phyloP scores from a whole-genome alignment of 2,888 invertebrate species.

The Dione vanillae region DNA sequence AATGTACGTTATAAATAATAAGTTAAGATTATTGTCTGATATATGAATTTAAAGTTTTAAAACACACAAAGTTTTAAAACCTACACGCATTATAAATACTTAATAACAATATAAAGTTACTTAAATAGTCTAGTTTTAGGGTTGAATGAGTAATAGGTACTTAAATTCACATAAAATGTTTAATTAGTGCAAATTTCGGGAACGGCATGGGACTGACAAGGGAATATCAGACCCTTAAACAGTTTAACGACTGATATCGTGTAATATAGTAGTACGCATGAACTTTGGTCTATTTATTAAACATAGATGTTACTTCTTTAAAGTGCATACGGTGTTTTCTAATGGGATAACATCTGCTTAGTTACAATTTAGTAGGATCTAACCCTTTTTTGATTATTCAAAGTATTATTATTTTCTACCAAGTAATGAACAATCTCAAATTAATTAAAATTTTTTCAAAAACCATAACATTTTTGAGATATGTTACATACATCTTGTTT shows the following conservation, averaged over 20 bases:
- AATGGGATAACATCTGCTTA: not conserved
- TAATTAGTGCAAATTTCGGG: slow-evolving; percentile 14
- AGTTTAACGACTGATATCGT: slow-evolving; percentile 9
- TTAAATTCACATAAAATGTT: slow-evolving; percentile 2
- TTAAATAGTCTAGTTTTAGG: not conserved
- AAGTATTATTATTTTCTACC: too few relatives aligned
- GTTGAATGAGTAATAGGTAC: slow-evolving; percentile 5
- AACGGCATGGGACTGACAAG: slow-evolving; percentile 22
- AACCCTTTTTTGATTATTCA: not conserved
- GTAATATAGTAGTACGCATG: slow-evolving; percentile 9
- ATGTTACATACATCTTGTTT: too few relatives aligned
- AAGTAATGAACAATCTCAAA: too few relatives aligned
- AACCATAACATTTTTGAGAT: too few relatives aligned
- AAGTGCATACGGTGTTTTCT: not conserved
- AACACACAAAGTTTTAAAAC: not conserved
- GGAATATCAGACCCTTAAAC: slow-evolving; percentile 6
- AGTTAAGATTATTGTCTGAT: too few relatives aligned
- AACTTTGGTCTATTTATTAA: slow-evolving; percentile 13
- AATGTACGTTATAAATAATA: too few relatives aligned
- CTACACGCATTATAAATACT: not conserved
- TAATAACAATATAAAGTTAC: not conserved
- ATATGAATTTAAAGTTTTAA: too few relatives aligned
- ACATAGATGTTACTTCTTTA: not conserved
- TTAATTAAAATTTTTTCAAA: too few relatives aligned
- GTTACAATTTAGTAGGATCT: too few relatives aligned